Conservation (phyloP, 2,113 vertebrate species). For the Suricata suricatta region DNA sequence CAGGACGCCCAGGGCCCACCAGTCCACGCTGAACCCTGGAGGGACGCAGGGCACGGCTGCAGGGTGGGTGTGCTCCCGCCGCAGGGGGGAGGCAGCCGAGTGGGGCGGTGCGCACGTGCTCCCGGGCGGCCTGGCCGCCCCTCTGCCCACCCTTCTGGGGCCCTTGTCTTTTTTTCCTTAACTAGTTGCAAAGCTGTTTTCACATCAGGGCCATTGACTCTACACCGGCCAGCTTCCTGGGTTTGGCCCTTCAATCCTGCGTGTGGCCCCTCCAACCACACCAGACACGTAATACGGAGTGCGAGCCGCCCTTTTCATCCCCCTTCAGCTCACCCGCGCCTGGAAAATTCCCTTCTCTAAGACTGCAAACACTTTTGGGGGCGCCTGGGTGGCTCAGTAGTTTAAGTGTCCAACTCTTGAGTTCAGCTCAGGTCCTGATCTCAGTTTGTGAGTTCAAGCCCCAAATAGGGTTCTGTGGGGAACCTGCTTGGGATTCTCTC, state of each 20-base stretch:
- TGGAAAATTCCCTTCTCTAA: neutral
- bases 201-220: neutral
- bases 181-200: neutral
- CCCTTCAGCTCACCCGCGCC: too few relatives aligned
- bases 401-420: too few relatives aligned
- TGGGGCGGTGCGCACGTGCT: accelerated
- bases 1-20: slow-evolving; percentile 98
- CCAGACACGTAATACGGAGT: accelerated
- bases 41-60: neutral
- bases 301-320: accelerated
- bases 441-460: too few relatives aligned
- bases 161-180: neutral
- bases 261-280: too few relatives aligned
- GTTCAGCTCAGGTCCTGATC: too few relatives aligned
- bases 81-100: neutral
- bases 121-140: neutral
- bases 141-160: neutral
- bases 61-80: too few relatives aligned
- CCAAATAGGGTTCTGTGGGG: too few relatives aligned
- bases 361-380: too few relatives aligned
- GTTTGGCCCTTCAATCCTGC: neutral
- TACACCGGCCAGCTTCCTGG: too few relatives aligned
- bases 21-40: slow-evolving; percentile 99
- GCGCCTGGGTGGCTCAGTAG: too few relatives aligned
- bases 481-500: too few relatives aligned